phyloP scores from a whole-genome alignment of 2,113 vertebrate genomes.

The Azemiops feae region DNA sequence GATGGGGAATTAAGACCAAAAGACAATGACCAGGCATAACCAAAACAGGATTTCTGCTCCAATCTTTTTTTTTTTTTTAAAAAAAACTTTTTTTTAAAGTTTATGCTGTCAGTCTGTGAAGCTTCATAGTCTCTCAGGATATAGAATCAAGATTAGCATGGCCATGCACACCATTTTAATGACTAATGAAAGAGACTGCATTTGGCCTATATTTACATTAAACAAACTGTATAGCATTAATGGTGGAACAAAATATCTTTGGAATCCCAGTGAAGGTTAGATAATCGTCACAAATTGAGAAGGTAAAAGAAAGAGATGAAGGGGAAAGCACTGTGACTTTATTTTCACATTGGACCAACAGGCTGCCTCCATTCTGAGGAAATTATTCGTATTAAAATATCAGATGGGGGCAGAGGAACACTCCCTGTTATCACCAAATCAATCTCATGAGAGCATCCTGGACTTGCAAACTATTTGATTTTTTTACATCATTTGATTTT shows the following conservation, averaged over 20 bases:
- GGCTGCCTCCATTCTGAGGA: slow-evolving; percentile 14
- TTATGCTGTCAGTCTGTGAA: neutral
- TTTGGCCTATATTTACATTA: slow-evolving; percentile 16
- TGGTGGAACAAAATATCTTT: neutral
- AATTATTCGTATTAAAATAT: neutral
- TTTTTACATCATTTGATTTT: neutral
- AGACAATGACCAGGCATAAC: neutral
- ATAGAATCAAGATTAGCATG: neutral
- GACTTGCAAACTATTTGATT: neutral
- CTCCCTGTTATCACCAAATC: neutral
- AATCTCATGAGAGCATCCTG: neutral
- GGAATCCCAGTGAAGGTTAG: neutral
- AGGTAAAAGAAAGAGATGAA: slow-evolving; percentile 11
- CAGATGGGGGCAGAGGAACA: neutral
- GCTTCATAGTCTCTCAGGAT: neutral
- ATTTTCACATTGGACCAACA: slow-evolving; percentile 23
- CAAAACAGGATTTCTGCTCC: neutral
- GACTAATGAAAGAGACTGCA: slow-evolving; percentile 30
- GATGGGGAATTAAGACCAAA: neutral
- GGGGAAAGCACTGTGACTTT: neutral
- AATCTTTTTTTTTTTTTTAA: neutral
- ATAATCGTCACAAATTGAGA: slow-evolving; percentile 13
- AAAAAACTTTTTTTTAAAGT: neutral
- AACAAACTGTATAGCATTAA: neutral
- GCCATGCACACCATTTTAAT: neutral